phyloP scores from a whole-genome alignment of 1,140 invertebrate species.

The Trichoplusia ni region DNA sequence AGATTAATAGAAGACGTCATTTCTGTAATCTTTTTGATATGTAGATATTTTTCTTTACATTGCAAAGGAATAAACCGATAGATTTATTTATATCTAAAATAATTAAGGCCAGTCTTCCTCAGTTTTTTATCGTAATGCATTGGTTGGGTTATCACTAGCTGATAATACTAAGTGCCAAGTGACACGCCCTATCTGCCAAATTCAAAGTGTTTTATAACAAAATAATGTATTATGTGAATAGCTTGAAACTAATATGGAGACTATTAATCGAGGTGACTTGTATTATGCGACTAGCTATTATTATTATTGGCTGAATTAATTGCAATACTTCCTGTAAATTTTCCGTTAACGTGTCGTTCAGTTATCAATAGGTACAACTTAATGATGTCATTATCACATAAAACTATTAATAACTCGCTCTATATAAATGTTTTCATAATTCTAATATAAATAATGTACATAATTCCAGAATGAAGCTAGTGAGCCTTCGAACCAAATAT shows the following conservation, averaged over 20 bases:
- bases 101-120: constrained; percentile 66
- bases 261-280: not conserved
- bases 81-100: constrained; percentile 53
- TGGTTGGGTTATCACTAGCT: constrained; percentile 71
- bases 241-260: not conserved
- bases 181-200: constrained; percentile 67
- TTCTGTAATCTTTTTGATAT: constrained; percentile 60
- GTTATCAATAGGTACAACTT: constrained; percentile 12
- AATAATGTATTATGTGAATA: constrained; percentile 15
- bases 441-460: constrained; percentile 14
- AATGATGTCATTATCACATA: constrained; percentile 6
- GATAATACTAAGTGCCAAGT: constrained; percentile 74
- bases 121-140: constrained; percentile 73
- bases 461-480: not conserved
- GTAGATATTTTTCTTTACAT: constrained; percentile 46
- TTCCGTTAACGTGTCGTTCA: constrained; percentile 8
- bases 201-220: constrained; percentile 21
- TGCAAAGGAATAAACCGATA: constrained; percentile 42
- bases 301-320: constrained; percentile 14
- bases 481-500: constrained; percentile 28
- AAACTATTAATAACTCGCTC: constrained; percentile 7
- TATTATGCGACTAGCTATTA: constrained; percentile 13
- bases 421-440: not conserved
- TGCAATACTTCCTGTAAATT: constrained; percentile 15
- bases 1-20: constrained; percentile 70